Conservation (phyloP, 2,888 invertebrate genomes). For the Rhingia campestris region DNA sequence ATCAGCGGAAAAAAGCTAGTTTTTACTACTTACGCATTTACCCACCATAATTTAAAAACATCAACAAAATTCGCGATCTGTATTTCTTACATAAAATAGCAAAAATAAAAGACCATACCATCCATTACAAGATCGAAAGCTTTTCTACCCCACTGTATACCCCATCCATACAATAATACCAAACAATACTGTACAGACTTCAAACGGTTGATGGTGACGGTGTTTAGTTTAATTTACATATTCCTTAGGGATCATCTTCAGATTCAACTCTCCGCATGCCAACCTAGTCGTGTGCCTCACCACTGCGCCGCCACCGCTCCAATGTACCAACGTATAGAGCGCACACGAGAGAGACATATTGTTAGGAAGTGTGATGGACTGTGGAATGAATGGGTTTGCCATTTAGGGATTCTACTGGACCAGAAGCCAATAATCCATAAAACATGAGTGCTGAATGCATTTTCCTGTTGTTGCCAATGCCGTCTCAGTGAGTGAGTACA, state of each 20-base stretch:
- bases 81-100: too few relatives aligned
- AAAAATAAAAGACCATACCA: too few relatives aligned
- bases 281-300: neutral
- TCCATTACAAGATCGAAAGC: neutral
- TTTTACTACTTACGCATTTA: too few relatives aligned
- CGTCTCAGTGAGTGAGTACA: constrained; percentile 38
- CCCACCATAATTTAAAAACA: too few relatives aligned
- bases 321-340: neutral
- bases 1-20: too few relatives aligned
- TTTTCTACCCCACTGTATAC: constrained; percentile 19
- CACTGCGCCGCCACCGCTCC: neutral
- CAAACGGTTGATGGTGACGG: neutral
- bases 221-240: constrained; percentile 50
- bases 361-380: constrained; percentile 56
- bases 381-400: constrained; percentile 48
- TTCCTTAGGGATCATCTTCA: constrained; percentile 52
- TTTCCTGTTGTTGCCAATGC: constrained; percentile 59
- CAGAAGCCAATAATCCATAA: constrained; percentile 70
- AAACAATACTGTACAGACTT: constrained; percentile 16
- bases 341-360: constrained; percentile 21
- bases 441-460: constrained; percentile 70
- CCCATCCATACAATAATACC: neutral
- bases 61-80: too few relatives aligned
- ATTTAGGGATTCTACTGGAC: constrained; percentile 36
- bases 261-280: constrained; percentile 18